phyloP scores from a whole-genome alignment of 2,888 invertebrate genomes.

The Cantharis flavilabris region DNA sequence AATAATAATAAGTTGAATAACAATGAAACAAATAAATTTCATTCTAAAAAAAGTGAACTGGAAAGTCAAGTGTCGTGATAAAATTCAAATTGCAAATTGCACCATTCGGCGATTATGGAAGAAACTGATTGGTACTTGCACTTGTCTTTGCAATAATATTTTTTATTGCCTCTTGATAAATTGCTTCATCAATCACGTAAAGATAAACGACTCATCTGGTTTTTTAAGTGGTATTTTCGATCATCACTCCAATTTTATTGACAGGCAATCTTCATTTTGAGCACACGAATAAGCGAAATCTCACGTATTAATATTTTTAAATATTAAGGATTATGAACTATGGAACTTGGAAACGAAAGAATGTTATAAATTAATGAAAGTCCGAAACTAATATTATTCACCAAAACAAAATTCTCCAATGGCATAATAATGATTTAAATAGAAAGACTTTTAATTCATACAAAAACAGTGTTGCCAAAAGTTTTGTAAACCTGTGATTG shows the following conservation, averaged over 20 bases:
- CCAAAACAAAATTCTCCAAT: background rate
- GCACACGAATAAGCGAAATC: background rate
- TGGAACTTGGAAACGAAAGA: background rate
- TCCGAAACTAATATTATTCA: background rate
- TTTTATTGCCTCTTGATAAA: background rate
- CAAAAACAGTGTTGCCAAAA: slow-evolving; percentile 33
- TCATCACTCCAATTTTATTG: background rate
- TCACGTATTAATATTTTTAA: background rate
- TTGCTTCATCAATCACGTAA: background rate
- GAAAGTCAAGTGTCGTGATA: no score
- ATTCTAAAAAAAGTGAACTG: background rate
- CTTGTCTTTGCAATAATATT: background rate
- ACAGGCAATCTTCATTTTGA: background rate
- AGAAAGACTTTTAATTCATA: slow-evolving; percentile 35
- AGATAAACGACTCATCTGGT: background rate
- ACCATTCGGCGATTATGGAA: background rate
- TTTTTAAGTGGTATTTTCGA: background rate
- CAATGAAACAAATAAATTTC: background rate
- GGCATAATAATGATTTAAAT: slow-evolving; percentile 25
- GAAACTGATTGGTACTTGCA: background rate
- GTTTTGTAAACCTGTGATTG: slow-evolving; percentile 33
- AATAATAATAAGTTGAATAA: background rate
- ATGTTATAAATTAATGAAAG: background rate
- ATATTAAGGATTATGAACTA: background rate
- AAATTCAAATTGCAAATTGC: background rate